phyloP scores from a whole-genome alignment of 2,797 vertebrate species.

The Delichon dasypus region DNA sequence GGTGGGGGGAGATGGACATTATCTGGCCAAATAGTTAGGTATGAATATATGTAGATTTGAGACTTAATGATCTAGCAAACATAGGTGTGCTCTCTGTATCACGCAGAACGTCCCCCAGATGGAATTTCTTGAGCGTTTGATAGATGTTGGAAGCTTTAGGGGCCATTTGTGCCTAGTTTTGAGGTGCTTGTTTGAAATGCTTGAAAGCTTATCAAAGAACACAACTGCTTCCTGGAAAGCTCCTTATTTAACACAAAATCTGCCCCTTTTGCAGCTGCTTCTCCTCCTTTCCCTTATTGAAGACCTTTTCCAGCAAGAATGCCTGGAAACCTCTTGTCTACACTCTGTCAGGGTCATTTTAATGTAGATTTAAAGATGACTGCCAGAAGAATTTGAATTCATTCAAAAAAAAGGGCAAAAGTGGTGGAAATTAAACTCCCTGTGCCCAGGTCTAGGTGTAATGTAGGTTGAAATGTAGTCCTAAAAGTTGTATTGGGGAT shows the following conservation, averaged over 20 bases:
- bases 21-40: conserved; percentile 60
- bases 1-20: conserved; percentile 46
- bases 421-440: neutral
- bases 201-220: conserved; percentile 54
- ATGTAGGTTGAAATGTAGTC: neutral
- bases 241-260: neutral
- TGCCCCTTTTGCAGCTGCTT: neutral
- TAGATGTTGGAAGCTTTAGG: conserved; percentile 44
- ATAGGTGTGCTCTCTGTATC: conserved; percentile 45
- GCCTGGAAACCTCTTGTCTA: conserved; percentile 12
- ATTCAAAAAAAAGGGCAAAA: neutral
- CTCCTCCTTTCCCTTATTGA: neutral
- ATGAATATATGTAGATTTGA: conserved; percentile 50
- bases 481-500: neutral
- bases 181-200: conserved; percentile 66
- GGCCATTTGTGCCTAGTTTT: conserved; percentile 57
- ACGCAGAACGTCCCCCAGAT: conserved; percentile 25
- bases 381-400: conserved; percentile 12
- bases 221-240: conserved; percentile 34
- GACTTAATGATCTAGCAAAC: conserved; percentile 55
- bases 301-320: conserved; percentile 13
- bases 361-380: neutral
- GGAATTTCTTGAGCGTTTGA: conserved; percentile 26
- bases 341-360: neutral
- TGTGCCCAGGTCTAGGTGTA: neutral